Percentiles rank a stretch among this genome's conserved stretches.
phyloP scores from a whole-genome alignment of 2,888 invertebrate species.

The Portevinia maculata region DNA sequence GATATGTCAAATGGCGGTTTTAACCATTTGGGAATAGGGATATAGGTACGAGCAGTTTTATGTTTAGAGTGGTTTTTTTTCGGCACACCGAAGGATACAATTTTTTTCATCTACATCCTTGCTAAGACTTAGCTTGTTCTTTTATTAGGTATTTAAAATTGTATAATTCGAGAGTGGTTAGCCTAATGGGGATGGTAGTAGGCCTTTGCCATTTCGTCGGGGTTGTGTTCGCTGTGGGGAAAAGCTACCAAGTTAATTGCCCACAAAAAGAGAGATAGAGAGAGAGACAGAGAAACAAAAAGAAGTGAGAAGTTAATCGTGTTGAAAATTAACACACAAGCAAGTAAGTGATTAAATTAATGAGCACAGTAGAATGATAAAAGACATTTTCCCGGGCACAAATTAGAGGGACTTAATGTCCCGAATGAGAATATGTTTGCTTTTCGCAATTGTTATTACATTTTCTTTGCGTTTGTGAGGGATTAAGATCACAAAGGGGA shows the following conservation, averaged over 20 bases:
- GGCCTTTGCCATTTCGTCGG: constrained; percentile 22
- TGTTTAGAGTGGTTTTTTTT: constrained; percentile 30
- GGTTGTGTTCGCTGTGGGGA: constrained; percentile 3
- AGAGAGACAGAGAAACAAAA: constrained; percentile 23
- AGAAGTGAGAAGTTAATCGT: constrained; percentile 41
- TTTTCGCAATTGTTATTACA: too few relatives aligned
- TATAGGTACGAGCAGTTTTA: constrained; percentile 16
- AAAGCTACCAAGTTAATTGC: constrained; percentile 55
- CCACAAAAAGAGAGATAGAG: too few relatives aligned
- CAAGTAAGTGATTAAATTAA: constrained; percentile 53
- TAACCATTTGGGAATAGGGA: constrained; percentile 44
- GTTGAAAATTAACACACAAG: constrained; percentile 47
- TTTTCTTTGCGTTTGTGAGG: too few relatives aligned
- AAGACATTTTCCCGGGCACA: too few relatives aligned
- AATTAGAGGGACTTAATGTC: too few relatives aligned
- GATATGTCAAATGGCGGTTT: constrained; percentile 67
- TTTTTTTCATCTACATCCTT: constrained; percentile 40
- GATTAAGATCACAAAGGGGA: too few relatives aligned
- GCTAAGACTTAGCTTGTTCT: constrained; percentile 26
- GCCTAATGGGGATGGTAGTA: constrained; percentile 21
- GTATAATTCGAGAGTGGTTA: constrained; percentile 42
- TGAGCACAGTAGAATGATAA: constrained; percentile 18
- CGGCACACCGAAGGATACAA: constrained; percentile 31
- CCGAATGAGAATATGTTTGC: too few relatives aligned
- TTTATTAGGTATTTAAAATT: constrained; percentile 55